phyloP scores from a whole-genome alignment of 2,113 vertebrate genomes.

The Glareola pratincola region DNA sequence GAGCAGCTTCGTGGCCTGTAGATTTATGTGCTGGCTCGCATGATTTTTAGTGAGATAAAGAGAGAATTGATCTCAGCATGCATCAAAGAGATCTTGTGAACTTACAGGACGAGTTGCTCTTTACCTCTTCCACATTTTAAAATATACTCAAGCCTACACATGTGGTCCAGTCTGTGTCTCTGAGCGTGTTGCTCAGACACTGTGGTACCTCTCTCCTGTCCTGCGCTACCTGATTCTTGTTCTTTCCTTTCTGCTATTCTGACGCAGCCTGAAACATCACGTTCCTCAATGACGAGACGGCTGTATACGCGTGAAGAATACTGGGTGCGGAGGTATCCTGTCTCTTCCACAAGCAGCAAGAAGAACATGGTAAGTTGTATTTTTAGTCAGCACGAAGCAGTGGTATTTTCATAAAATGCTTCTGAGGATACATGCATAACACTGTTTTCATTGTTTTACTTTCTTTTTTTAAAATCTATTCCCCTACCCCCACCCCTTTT shows the following conservation, averaged over 20 bases:
- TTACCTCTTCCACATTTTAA: not conserved
- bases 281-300: not conserved
- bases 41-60: not conserved
- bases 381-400: not conserved
- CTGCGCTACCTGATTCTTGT: not conserved
- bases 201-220: not conserved
- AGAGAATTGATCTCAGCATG: not conserved
- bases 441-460: not conserved
- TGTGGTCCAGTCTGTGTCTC: accelerated
- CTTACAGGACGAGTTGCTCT: not conserved
- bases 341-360: not conserved
- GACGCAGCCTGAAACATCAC: not conserved
- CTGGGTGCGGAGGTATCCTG: not conserved
- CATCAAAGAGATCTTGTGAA: not conserved
- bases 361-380: not conserved
- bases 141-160: not conserved
- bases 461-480: not conserved
- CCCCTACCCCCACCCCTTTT: not conserved
- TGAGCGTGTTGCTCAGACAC: not conserved
- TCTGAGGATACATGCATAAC: not conserved
- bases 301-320: not conserved
- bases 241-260: not conserved
- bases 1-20: not conserved
- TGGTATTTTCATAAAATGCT: not conserved
- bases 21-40: not conserved